Conservation (phyloP, 2,113 vertebrate genomes). For the Plestiodon gilberti region DNA sequence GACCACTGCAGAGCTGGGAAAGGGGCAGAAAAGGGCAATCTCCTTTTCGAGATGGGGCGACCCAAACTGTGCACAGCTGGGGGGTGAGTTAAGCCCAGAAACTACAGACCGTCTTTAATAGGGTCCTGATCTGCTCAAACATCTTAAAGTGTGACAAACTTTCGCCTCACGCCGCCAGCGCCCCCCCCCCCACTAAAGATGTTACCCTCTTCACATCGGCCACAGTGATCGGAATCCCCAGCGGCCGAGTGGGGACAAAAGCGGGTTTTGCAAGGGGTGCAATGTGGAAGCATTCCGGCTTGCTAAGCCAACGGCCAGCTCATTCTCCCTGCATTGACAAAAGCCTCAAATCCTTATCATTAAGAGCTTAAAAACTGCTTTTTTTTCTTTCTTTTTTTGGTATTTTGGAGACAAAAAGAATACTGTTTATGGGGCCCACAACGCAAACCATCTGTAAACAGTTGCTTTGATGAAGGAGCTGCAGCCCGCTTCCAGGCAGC, state of each 20-base stretch:
- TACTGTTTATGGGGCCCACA: slow-evolving; percentile 81
- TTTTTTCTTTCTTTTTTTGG: slow-evolving; percentile 59
- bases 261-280: slow-evolving; percentile 59
- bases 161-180: slow-evolving; percentile 83
- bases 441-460: slow-evolving; percentile 94
- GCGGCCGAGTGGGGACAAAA: slow-evolving; percentile 68
- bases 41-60: neutral
- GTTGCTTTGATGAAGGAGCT: slow-evolving; percentile 90
- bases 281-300: slow-evolving; percentile 50
- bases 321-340: slow-evolving; percentile 71
- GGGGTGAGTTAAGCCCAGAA: slow-evolving; percentile 28
- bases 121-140: slow-evolving; percentile 62
- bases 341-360: slow-evolving; percentile 84
- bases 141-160: slow-evolving; percentile 88
- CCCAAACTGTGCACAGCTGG: neutral
- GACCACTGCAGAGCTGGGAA: neutral
- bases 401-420: slow-evolving; percentile 85
- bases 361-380: slow-evolving; percentile 81
- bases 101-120: slow-evolving; percentile 84
- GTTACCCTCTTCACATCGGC: slow-evolving; percentile 81
- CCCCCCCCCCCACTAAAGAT: slow-evolving; percentile 80
- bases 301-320: slow-evolving; percentile 70
- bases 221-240: slow-evolving; percentile 79
- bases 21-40: neutral
- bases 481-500: slow-evolving; percentile 70